Evolutionary conservation across 2,888 invertebrate species (phyloP).

Genomic region (Arrhopalites spinosus): DNA sequence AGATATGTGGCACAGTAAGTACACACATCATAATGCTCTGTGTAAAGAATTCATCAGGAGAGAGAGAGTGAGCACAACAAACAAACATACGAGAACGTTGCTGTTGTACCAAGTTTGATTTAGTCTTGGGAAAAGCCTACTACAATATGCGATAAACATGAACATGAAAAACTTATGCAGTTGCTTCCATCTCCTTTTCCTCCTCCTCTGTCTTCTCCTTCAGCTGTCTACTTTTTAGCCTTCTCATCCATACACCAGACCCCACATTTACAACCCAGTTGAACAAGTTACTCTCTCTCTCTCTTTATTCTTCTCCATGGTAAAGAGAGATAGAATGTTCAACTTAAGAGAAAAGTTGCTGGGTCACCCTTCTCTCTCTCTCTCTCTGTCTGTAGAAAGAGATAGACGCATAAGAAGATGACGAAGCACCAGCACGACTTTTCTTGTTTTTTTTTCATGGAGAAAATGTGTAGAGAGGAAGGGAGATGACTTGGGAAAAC

Average conservation of each 20-base stretch:
- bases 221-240: conserved; percentile 14
- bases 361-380: conserved; percentile 14
- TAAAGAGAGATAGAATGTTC: conserved; percentile 2
- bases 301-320: too few relatives aligned
- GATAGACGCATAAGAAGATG: conserved; percentile 7
- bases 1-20: neutral
- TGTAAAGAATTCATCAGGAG: neutral
- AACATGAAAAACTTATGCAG: conserved; percentile 2
- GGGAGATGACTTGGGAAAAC: neutral
- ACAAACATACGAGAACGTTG: conserved; percentile 20
- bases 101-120: neutral
- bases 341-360: conserved; percentile 27
- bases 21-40: neutral
- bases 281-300: too few relatives aligned
- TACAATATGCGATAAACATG: conserved; percentile 23
- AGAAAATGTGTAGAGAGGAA: neutral
- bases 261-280: neutral
- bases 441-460: neutral
- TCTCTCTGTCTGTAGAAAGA: neutral
- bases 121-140: conserved; percentile 8
- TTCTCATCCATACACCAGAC: conserved; percentile 7
- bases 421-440: conserved; percentile 25
- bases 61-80: neutral
- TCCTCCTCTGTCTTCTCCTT: conserved; percentile 6
- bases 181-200: neutral